A percentile compares a stretch with the other conserved stretches of the same genome.
These are phyloP conservation scores for Tamias sibiricus DNA, from an alignment of 2,113 vertebrate species.

Conservation along the genomic window DNA sequence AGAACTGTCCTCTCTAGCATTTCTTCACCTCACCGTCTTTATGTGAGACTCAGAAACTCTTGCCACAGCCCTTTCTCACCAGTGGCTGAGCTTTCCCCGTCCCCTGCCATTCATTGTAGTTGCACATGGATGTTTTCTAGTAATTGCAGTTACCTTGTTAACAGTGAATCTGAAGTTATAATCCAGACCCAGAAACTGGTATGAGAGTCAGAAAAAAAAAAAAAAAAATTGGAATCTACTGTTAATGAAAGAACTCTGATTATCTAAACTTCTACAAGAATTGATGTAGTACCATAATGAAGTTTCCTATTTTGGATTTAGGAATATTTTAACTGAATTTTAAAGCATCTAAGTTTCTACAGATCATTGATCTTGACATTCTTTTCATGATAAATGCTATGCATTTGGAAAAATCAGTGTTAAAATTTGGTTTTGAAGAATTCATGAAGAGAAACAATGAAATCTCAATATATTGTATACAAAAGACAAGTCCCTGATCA, in stretches of 20 bases:
- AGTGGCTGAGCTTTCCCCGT: not conserved
- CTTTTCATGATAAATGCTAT: constrained; percentile 75
- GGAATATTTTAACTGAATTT: constrained; percentile 64
- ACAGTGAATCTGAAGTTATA: not conserved
- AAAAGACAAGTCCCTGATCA: constrained; percentile 64
- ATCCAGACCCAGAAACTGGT: not conserved
- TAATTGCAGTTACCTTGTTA: constrained; percentile 17
- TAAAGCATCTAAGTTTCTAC: constrained; percentile 57
- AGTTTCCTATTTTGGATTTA: constrained; percentile 82
- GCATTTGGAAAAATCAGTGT: constrained; percentile 62
- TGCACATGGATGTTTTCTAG: constrained; percentile 15
- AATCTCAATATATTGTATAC: constrained; percentile 66
- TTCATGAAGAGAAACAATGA: constrained; percentile 68
- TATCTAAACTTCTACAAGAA: constrained; percentile 31
- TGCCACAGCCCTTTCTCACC: not conserved
- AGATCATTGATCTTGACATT: constrained; percentile 79
- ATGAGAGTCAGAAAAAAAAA: constrained; percentile 36
- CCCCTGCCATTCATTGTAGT: not conserved
- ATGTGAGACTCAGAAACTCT: not conserved
- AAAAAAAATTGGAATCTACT: constrained; percentile 30
- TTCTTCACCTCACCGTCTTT: not conserved
- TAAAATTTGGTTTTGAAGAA: constrained; percentile 74
- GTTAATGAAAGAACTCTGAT: constrained; percentile 58
- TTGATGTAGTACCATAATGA: not conserved
- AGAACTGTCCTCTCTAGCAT: not conserved